Conservation (phyloP, 1,140 invertebrate genomes). For the Brachionus asplanchnoidis region DNA sequence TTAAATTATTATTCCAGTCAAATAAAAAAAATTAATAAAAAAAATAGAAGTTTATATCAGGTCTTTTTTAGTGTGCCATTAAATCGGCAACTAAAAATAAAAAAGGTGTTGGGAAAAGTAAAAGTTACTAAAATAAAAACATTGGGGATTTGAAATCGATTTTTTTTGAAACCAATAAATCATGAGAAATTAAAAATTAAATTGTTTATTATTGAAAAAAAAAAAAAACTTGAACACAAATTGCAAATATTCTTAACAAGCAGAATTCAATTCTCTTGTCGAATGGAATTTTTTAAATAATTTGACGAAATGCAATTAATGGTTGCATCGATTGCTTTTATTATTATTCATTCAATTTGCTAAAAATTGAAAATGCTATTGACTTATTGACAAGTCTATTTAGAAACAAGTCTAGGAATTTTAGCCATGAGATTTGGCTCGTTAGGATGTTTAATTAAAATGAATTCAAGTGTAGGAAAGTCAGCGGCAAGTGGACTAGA, state of each 20-base stretch:
- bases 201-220: neutral
- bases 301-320: neutral
- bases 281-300: neutral
- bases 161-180: neutral
- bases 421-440: neutral
- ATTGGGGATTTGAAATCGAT: neutral
- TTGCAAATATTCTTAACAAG: neutral
- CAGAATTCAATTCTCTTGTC: neutral
- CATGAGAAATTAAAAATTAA: neutral
- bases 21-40: no score
- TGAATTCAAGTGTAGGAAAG: neutral
- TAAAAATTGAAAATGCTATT: neutral
- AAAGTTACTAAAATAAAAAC: neutral
- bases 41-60: neutral
- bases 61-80: neutral
- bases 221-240: neutral
- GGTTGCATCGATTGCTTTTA: neutral
- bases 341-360: neutral
- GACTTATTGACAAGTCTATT: neutral
- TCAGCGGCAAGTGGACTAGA: neutral
- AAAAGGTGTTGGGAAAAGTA: neutral
- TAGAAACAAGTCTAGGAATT: neutral
- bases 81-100: neutral
- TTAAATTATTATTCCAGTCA: no score
- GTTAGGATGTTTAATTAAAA: neutral